Evolutionary conservation across 2,797 vertebrate species (phyloP).

Genomic region (Microchirus variegatus): DNA sequence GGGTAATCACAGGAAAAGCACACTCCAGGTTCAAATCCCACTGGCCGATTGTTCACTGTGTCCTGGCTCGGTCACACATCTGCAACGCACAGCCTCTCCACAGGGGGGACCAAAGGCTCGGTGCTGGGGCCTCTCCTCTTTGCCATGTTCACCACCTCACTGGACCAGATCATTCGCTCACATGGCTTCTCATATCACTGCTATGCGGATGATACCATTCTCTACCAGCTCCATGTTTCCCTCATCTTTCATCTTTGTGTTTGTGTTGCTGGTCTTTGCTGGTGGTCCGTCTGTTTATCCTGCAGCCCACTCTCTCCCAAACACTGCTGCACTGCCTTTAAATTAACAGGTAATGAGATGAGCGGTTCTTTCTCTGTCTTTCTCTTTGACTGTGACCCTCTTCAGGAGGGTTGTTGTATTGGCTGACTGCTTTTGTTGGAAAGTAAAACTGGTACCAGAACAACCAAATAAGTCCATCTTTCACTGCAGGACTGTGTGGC

Average conservation of each 20-base stretch:
- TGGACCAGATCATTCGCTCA: no score
- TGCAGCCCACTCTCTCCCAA: constrained; percentile 44
- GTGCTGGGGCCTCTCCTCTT: no score
- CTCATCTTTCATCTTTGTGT: constrained; percentile 9
- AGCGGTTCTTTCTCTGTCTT: constrained; percentile 27
- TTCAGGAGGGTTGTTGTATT: constrained; percentile 20
- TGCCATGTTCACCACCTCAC: no score
- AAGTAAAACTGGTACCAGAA: constrained; percentile 23
- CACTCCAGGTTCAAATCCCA: no score
- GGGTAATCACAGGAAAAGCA: no score
- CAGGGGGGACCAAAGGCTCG: no score
- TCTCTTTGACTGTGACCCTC: constrained; percentile 30
- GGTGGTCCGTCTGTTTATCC: constrained; percentile 65
- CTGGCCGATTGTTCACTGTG: no score
- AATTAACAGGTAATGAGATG: constrained; percentile 50
- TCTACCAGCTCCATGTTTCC: not conserved
- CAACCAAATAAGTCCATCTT: constrained; percentile 56
- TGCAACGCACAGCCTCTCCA: no score
- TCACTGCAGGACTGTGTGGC: constrained; percentile 31
- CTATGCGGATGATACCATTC: not conserved
- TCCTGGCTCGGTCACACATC: no score
- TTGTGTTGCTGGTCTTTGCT: constrained; percentile 33
- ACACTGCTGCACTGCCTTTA: constrained; percentile 32
- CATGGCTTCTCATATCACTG: no score
- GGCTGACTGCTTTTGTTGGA: constrained; percentile 60